Evolutionary conservation across 1,140 invertebrate species (phyloP), one percentile per base, ranked within the genome.

Genomic region (Gryon sp.): DNA sequence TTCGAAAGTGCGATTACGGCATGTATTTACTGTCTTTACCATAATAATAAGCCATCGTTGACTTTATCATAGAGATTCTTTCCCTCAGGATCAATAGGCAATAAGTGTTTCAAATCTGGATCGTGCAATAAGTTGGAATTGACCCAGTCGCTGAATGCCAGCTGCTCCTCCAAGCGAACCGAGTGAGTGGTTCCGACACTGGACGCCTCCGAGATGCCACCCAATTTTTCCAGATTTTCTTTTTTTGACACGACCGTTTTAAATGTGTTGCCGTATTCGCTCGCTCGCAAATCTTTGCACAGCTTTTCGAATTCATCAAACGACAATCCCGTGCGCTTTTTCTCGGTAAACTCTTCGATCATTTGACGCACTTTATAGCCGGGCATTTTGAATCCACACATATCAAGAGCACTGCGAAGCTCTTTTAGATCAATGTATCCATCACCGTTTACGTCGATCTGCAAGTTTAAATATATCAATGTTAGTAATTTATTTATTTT

Each of bases 71-170:
- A 99, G 0, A 99, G 90, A 32, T 92, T 92, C 84, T 95, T 95
- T 28, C 97, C 96, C 80, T 98, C 96, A 0, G 92, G 80, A 86
- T 98, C 95, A 79, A 99, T 97, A 0, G 98, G 98, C 78, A 99
- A 86, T 30, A 99, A 90, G 80, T 96, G 93, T 81, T 94, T 94
- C 20, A 99, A 90, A 88, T 99, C 97, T 6, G 92, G 91, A 89
- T 99, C 98, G 63, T 93, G 91, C 0, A 92, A 91, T 43, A 99
- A 89, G 90, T 99, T 98, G 28, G 94, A 94, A 87, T 99, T 99
- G 55, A 99, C 98, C 98, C 98, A 99, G 81, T 99, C 96, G 52
- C 97, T 96, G 90, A 99, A 99, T n/a, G 98, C 98, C 74, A 98
- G 90, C 85, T 98, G 96, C 89, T 99, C 98, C 86, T 98, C 96